Evolutionary conservation across 2,113 vertebrate genomes (phyloP).

Genomic region (Neofelis nebulosa): DNA sequence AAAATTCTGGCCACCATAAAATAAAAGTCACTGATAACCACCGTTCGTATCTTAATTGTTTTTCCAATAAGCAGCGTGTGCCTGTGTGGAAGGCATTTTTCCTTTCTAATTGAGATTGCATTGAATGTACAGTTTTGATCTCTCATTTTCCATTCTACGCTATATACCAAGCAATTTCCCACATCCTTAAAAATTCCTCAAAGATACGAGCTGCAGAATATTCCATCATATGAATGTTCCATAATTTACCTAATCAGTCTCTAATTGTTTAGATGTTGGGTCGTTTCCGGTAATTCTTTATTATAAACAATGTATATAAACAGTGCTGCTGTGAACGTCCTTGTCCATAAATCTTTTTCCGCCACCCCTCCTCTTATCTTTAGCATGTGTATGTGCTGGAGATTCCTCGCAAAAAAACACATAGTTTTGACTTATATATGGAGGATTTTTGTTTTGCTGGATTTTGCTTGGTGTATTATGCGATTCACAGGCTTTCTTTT

Average conservation of each 20-base stretch:
- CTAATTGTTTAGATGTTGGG: background rate
- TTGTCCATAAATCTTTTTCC: background rate
- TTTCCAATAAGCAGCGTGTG: background rate
- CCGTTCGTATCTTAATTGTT: background rate
- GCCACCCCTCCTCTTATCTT: background rate
- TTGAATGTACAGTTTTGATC: background rate
- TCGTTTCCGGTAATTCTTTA: background rate
- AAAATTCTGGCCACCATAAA: background rate
- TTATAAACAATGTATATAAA: background rate
- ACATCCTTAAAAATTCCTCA: constrained; percentile 14
- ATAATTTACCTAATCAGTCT: background rate
- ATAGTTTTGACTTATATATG: background rate
- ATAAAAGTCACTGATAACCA: background rate
- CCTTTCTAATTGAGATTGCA: background rate
- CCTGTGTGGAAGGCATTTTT: background rate
- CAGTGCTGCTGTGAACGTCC: background rate
- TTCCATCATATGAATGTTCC: background rate
- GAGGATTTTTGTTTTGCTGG: background rate
- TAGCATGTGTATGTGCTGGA: background rate
- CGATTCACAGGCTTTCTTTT: background rate
- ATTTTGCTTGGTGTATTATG: background rate
- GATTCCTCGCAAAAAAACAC: background rate
- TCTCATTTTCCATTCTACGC: background rate
- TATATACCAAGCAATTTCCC: background rate
- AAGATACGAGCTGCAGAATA: background rate